phyloP scores from a whole-genome alignment of 1,140 invertebrate genomes.

The Drosophila fuyamai region DNA sequence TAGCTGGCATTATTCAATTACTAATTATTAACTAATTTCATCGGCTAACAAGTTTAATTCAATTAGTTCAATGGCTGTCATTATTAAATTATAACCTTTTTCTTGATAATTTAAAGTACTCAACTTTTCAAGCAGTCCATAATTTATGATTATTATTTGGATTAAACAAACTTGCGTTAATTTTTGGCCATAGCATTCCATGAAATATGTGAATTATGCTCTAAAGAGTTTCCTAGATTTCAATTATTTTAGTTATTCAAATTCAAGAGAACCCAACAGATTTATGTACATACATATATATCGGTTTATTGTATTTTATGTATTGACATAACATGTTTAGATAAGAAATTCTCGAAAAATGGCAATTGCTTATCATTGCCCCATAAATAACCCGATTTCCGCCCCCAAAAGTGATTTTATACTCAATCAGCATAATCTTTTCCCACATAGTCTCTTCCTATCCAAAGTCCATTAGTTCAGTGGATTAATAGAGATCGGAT shows the following conservation, averaged over 20 bases:
- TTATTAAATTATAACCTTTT: slow-evolving; percentile 10
- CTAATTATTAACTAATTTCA: background rate
- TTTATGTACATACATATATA: too few species aligned
- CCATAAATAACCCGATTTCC: background rate
- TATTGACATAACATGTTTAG: too few species aligned
- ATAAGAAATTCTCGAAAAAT: too few species aligned
- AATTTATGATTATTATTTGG: slow-evolving; percentile 4
- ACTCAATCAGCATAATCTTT: background rate
- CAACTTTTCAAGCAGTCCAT: slow-evolving; percentile 3
- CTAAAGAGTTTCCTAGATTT: too few species aligned
- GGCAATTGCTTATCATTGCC: background rate
- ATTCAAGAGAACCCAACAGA: too few species aligned
- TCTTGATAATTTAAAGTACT: slow-evolving; percentile 2
- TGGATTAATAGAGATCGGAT: slow-evolving; percentile 33
- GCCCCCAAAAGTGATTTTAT: background rate
- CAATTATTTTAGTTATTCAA: too few species aligned
- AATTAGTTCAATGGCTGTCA: slow-evolving; percentile 10
- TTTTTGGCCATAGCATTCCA: background rate
- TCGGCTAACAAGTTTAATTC: slow-evolving; percentile 2
- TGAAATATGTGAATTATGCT: too few species aligned
- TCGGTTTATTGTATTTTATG: too few species aligned
- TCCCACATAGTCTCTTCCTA: too few species aligned
- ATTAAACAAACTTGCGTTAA: background rate
- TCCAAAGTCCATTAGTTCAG: slow-evolving; percentile 13
- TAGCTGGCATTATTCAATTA: slow-evolving; percentile 11